A percentile compares a stretch with the other conserved stretches of the same genome.
These are phyloP conservation scores for Eurois occulta DNA, from an alignment of 2,888 invertebrate species.

Conservation along the genomic window DNA sequence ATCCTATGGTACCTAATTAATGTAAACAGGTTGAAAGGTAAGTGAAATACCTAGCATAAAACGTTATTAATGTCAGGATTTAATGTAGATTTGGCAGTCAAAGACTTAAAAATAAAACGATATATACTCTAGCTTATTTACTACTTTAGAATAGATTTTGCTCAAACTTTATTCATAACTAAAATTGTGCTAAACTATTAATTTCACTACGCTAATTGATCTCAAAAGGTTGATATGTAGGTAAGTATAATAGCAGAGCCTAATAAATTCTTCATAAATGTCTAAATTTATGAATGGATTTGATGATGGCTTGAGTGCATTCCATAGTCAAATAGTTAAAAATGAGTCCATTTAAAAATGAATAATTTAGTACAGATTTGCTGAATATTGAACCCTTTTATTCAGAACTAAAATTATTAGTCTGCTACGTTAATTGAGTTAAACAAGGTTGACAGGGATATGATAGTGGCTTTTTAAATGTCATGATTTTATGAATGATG, in stretches of 20 bases:
- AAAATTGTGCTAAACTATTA: neutral
- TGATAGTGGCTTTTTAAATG: neutral
- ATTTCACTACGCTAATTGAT: neutral
- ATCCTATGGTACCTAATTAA: neutral
- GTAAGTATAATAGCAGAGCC: neutral
- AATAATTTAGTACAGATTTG: neutral
- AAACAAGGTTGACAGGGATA: neutral
- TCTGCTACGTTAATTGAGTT: too few species aligned
- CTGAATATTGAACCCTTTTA: neutral
- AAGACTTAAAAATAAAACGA: neutral
- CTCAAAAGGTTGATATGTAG: neutral
- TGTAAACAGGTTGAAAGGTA: neutral
- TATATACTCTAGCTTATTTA: too few species aligned
- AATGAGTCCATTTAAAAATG: neutral
- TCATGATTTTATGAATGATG: neutral
- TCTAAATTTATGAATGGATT: neutral
- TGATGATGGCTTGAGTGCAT: neutral
- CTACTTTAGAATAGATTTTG: neutral
- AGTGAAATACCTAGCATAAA: neutral
- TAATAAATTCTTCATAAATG: neutral
- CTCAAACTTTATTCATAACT: neutral
- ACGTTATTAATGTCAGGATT: neutral
- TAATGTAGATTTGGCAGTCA: neutral
- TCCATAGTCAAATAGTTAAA: neutral
- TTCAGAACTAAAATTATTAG: neutral